phyloP scores from a whole-genome alignment of 1,140 invertebrate genomes.

The Zaprionus capensis region DNA sequence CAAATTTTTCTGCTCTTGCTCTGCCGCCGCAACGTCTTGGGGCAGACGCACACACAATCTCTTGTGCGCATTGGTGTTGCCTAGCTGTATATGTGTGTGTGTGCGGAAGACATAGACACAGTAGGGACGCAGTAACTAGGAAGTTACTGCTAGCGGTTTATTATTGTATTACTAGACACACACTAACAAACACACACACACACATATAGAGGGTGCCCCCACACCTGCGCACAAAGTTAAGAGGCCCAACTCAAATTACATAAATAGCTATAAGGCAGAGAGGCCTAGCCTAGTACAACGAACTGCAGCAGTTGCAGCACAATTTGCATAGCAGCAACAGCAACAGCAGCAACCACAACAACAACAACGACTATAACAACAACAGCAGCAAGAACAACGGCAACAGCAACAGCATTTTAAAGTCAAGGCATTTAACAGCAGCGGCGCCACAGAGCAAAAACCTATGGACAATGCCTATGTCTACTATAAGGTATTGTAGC shows the following conservation, averaged over 20 bases:
- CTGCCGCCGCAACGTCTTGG: slow-evolving; percentile 28
- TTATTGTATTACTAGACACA: slow-evolving; percentile 70
- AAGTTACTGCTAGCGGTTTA: slow-evolving; percentile 68
- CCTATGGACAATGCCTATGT: slow-evolving; percentile 84
- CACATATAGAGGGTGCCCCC: not conserved
- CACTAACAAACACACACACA: slow-evolving; percentile 5
- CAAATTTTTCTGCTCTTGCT: slow-evolving; percentile 21
- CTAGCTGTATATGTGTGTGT: slow-evolving; percentile 34
- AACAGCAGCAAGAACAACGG: slow-evolving; percentile 32
- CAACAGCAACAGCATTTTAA: slow-evolving; percentile 60
- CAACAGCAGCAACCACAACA: slow-evolving; percentile 26
- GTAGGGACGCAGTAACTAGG: slow-evolving; percentile 58
- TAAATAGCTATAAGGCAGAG: slow-evolving; percentile 63
- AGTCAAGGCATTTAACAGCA: slow-evolving; percentile 56
- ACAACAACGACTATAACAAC: slow-evolving; percentile 20
- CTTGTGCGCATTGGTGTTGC: slow-evolving; percentile 18
- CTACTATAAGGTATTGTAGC: slow-evolving; percentile 83
- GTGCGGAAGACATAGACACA: slow-evolving; percentile 30
- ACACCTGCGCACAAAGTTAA: slow-evolving; percentile 62
- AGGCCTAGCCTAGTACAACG: slow-evolving; percentile 61
- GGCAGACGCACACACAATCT: slow-evolving; percentile 17
- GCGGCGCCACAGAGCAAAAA: slow-evolving; percentile 53
- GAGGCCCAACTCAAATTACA: slow-evolving; percentile 73
- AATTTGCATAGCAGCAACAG: slow-evolving; percentile 59
- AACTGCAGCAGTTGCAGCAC: slow-evolving; percentile 64